Evolutionary conservation across 2,888 invertebrate genomes (phyloP).

Genomic region (Sminthurinus aureus): DNA sequence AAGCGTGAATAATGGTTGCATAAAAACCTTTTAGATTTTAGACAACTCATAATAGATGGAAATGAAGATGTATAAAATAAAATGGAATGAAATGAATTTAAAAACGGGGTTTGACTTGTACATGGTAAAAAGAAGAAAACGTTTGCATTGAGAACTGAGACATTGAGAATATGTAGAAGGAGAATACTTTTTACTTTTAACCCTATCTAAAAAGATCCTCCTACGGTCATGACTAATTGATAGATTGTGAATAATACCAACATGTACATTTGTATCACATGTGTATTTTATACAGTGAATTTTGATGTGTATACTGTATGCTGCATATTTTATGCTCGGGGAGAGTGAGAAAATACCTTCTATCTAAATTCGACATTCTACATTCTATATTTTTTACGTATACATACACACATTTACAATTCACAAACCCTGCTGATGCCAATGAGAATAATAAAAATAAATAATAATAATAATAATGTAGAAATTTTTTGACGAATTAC

Average conservation of each 20-base stretch:
- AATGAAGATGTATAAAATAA: background rate
- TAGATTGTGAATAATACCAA: background rate
- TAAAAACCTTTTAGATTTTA: too few species aligned
- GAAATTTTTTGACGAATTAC: constrained; percentile 14
- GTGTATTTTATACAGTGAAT: too few species aligned
- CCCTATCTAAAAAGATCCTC: constrained; percentile 26
- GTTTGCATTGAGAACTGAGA: background rate
- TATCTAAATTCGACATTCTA: background rate
- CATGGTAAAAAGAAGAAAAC: background rate
- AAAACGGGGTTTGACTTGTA: background rate
- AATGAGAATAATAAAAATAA: background rate
- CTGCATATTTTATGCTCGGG: too few species aligned
- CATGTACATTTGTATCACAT: too few species aligned
- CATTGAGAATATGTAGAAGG: background rate
- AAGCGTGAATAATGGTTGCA: too few species aligned
- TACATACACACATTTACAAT: background rate
- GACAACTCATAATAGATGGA: background rate
- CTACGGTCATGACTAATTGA: constrained; percentile 27
- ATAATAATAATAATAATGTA: background rate
- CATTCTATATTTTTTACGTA: too few species aligned
- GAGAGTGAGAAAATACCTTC: background rate
- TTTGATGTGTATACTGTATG: too few species aligned
- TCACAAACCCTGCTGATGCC: background rate
- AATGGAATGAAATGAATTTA: background rate
- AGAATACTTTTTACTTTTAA: constrained; percentile 23